Conservation (phyloP, 30 jellyfish, hydroid and myxozoan species). For the Cassiopea xamachana region DNA sequence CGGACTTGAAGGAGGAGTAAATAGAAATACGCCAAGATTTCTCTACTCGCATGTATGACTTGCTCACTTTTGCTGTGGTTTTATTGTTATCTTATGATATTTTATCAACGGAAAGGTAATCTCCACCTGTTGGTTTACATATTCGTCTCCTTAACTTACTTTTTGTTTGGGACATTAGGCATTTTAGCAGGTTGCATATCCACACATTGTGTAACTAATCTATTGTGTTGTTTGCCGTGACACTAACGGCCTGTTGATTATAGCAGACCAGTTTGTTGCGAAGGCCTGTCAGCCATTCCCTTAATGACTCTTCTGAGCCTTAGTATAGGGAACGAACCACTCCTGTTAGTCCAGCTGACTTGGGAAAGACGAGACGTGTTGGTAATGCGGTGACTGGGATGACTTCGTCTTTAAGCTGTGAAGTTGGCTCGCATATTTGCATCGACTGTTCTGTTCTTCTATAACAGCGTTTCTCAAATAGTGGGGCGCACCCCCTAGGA, state of each 20-base stretch:
- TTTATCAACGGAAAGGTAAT: background rate
- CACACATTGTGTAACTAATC: background rate
- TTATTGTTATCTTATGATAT: background rate
- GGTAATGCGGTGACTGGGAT: too few species aligned
- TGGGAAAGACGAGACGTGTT: too few species aligned
- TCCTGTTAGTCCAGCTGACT: too few species aligned
- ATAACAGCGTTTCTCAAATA: too few species aligned
- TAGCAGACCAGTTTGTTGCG: background rate
- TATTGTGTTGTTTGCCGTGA: background rate
- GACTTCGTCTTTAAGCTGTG: too few species aligned
- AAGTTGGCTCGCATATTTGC: too few species aligned
- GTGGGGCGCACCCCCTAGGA: too few species aligned
- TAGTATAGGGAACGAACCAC: too few species aligned
- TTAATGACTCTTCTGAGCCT: background rate
- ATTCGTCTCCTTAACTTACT: background rate
- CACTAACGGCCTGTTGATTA: background rate
- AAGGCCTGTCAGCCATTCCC: background rate
- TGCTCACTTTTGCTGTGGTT: background rate
- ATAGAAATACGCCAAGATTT: background rate
- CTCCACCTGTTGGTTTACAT: background rate
- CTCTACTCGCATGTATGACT: background rate
- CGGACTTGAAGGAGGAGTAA: background rate
- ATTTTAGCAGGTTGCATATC: constrained; percentile 2
- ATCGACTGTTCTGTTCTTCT: too few species aligned
- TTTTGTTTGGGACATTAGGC: background rate